phyloP scores from a whole-genome alignment of 2,888 invertebrate species.

The Ormia ochracea region DNA sequence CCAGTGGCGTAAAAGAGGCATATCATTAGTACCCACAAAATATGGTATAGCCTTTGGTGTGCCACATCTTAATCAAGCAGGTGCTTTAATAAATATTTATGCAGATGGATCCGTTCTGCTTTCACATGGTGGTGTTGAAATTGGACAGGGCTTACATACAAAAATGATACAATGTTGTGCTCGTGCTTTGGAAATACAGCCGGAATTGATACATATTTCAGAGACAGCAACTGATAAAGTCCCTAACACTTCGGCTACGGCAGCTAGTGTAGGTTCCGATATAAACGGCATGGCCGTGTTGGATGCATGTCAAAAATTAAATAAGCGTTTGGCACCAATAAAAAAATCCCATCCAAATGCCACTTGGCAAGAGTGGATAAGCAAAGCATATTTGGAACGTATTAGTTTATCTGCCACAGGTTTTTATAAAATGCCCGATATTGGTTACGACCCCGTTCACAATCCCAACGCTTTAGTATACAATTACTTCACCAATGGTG shows the following conservation, averaged over 20 bases:
- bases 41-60: slow-evolving; percentile 90
- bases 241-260: slow-evolving; percentile 93
- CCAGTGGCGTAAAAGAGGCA: slow-evolving; percentile 91
- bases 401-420: slow-evolving; percentile 90
- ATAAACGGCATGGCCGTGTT: slow-evolving; percentile 94
- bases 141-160: slow-evolving; percentile 97
- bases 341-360: slow-evolving; percentile 86
- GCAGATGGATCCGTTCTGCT: slow-evolving; percentile 91
- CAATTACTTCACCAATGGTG: slow-evolving; percentile 92
- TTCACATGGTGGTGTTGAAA: slow-evolving; percentile 95
- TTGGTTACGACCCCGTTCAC: slow-evolving; percentile 84
- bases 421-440: slow-evolving; percentile 86
- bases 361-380: slow-evolving; percentile 90
- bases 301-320: slow-evolving; percentile 87
- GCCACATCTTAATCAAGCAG: slow-evolving; percentile 88
- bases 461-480: slow-evolving; percentile 84
- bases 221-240: slow-evolving; percentile 94
- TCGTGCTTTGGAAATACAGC: slow-evolving; percentile 82
- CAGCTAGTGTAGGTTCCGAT: slow-evolving; percentile 92
- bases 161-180: slow-evolving; percentile 96
- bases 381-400: slow-evolving; percentile 85
- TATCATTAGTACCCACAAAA: slow-evolving; percentile 88
- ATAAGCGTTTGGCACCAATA: slow-evolving; percentile 85
- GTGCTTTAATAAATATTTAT: slow-evolving; percentile 92
- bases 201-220: slow-evolving; percentile 85